Conservation (phyloP, 2,113 vertebrate genomes). For the Aphyosemion australe region DNA sequence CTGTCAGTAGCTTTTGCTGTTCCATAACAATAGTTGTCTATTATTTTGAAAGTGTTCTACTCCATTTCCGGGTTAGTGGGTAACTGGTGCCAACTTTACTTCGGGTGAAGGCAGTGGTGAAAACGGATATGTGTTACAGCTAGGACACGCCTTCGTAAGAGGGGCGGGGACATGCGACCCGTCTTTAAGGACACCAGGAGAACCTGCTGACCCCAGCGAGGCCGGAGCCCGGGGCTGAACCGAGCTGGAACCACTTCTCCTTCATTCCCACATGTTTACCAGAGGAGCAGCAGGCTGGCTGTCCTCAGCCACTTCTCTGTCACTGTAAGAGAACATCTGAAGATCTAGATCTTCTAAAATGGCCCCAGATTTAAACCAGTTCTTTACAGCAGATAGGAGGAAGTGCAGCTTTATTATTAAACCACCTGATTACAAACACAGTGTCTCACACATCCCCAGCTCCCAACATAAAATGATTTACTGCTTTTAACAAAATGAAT, state of each 20-base stretch:
- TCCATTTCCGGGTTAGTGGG: not conserved
- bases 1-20: too few relatives aligned
- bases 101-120: constrained; percentile 6
- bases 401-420: too few relatives aligned
- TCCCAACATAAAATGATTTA: too few relatives aligned
- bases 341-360: too few relatives aligned
- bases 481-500: too few relatives aligned
- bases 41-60: constrained; percentile 19
- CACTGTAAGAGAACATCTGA: too few relatives aligned
- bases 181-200: constrained; percentile 70
- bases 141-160: constrained; percentile 51
- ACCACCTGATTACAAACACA: too few relatives aligned
- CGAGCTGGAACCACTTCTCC: constrained; percentile 15
- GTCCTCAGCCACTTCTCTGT: too few relatives aligned
- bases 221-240: not conserved
- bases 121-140: constrained; percentile 61
- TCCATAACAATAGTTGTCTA: too few relatives aligned
- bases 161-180: constrained; percentile 70
- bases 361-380: too few relatives aligned
- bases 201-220: constrained; percentile 60
- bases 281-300: constrained; percentile 4
- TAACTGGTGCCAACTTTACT: not conserved
- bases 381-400: too few relatives aligned
- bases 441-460: too few relatives aligned
- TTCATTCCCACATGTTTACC: not conserved